Evolutionary conservation across 2,797 vertebrate genomes (phyloP).

Genomic region (Lacerta viridis): DNA sequence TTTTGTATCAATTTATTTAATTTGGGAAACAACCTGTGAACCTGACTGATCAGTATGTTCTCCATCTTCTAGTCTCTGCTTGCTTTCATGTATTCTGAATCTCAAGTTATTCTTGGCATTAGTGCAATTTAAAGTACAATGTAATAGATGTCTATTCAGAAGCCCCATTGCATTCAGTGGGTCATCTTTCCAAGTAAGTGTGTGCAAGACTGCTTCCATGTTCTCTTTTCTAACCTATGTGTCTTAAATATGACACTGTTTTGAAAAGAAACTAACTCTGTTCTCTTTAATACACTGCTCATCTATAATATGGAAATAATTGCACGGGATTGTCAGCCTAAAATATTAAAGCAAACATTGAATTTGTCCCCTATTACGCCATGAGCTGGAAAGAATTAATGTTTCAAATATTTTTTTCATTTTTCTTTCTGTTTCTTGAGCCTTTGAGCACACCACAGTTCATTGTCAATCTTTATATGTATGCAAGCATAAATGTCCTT

Average conservation of each 20-base stretch:
- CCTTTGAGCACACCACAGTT: background rate
- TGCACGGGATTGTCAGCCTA: background rate
- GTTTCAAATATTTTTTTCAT: constrained; percentile 4
- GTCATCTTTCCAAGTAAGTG: no score
- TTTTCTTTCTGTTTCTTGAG: constrained; percentile 12
- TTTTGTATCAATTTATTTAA: background rate
- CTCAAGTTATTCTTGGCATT: background rate
- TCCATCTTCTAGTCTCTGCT: background rate
- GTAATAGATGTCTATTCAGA: no score
- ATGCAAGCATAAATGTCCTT: background rate
- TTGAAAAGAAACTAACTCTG: background rate
- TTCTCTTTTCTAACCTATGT: fast-evolving
- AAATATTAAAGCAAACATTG: background rate
- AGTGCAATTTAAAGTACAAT: no score
- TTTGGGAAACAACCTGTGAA: background rate
- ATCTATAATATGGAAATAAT: background rate
- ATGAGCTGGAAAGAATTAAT: constrained; percentile 11
- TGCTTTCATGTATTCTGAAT: background rate
- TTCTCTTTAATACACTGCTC: fast-evolving
- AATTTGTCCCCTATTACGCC: background rate
- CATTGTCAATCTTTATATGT: background rate
- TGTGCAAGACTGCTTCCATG: no score
- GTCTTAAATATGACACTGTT: background rate
- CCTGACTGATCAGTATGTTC: background rate
- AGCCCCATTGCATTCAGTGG: no score